Percentiles rank a stretch among this genome's conserved stretches.
phyloP scores from a whole-genome alignment of 2,797 vertebrate species.

The Sparus aurata region DNA sequence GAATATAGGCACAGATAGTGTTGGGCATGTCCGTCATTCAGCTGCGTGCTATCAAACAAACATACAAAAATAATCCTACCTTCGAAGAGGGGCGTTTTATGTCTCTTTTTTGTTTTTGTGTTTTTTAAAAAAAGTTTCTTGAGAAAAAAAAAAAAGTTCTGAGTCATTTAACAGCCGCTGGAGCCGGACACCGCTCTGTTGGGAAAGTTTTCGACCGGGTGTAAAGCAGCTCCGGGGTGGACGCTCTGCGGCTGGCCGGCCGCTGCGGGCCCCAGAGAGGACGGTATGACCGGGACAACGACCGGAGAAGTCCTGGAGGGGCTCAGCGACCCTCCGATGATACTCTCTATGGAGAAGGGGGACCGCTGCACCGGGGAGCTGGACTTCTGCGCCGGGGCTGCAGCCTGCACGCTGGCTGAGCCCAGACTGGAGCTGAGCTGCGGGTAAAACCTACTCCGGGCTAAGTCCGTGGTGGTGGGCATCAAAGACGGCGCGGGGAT shows the following conservation, averaged over 20 bases:
- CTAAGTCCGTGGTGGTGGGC: constrained; percentile 88
- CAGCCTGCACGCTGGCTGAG: constrained; percentile 81
- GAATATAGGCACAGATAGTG: constrained; percentile 86
- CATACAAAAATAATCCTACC: constrained; percentile 94
- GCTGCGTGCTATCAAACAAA: constrained; percentile 83
- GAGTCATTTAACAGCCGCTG: constrained; percentile 88
- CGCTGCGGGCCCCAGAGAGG: constrained; percentile 75
- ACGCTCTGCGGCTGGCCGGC: constrained; percentile 81
- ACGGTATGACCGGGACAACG: constrained; percentile 78
- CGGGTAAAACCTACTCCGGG: constrained; percentile 90
- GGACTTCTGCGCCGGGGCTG: constrained; percentile 76
- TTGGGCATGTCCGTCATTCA: constrained; percentile 80
- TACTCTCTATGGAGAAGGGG: constrained; percentile 96
- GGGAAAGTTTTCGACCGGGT: constrained; percentile 87
- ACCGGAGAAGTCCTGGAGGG: constrained; percentile 89
- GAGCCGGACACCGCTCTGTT: constrained; percentile 88
- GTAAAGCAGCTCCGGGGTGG: constrained; percentile 84
- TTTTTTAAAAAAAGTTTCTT: constrained; percentile 47
- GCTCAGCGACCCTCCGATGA: constrained; percentile 90
- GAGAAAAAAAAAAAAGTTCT: constrained; percentile 62
- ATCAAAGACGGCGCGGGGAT: constrained; percentile 88
- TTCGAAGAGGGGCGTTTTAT: constrained; percentile 85
- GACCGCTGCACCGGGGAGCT: constrained; percentile 85
- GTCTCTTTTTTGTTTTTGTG: constrained; percentile 72
- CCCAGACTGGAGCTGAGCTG: constrained; percentile 85